Percentiles rank a stretch among this genome's conserved stretches.
Conservation (phyloP, 1,140 invertebrate species). For the Papilio polytes region DNA sequence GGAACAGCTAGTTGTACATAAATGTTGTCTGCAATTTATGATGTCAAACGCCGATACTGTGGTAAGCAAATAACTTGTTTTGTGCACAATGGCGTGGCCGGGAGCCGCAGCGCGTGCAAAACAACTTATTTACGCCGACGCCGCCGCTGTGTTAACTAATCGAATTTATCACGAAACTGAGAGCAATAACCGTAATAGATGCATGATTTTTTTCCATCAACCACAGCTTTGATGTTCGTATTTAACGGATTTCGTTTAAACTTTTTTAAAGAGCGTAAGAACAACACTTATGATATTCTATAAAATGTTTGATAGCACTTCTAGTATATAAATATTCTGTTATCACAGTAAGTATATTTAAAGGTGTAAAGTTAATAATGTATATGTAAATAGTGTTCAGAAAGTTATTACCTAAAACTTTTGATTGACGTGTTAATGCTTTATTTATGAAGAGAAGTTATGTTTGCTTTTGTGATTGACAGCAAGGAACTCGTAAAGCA, state of each 20-base stretch:
- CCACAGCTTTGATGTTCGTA: neutral
- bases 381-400: neutral
- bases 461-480: constrained; percentile 29
- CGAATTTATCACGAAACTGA: constrained; percentile 34
- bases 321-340: too few relatives aligned
- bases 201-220: constrained; percentile 23
- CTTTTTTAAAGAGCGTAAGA: too few relatives aligned
- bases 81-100: constrained; percentile 18
- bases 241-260: too few relatives aligned
- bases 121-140: constrained; percentile 31
- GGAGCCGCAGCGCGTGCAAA: constrained; percentile 19
- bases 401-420: constrained; percentile 3
- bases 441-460: constrained; percentile 17
- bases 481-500: constrained; percentile 6
- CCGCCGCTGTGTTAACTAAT: constrained; percentile 24
- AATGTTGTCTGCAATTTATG: neutral
- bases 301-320: too few relatives aligned
- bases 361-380: constrained; percentile 5
- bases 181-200: constrained; percentile 33
- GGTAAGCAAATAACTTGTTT: constrained; percentile 30
- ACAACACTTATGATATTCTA: too few relatives aligned
- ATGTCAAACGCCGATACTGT: constrained; percentile 3
- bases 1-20: neutral
- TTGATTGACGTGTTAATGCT: constrained; percentile 29
- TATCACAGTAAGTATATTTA: too few relatives aligned